Evolutionary conservation across 2,888 invertebrate genomes (phyloP).

Genomic region (Cheilosia vulpina): DNA sequence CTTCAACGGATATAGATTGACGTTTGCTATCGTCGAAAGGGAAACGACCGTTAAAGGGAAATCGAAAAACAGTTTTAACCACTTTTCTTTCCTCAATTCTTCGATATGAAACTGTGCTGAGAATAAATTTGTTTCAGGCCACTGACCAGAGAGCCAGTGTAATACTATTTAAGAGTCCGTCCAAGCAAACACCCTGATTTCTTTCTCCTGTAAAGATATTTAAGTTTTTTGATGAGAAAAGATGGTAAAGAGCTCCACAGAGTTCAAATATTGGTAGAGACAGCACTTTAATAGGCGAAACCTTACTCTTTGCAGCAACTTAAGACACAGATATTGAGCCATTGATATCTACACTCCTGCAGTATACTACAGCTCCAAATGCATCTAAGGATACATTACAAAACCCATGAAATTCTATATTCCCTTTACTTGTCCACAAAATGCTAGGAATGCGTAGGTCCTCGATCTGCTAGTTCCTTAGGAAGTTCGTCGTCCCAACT

Average conservation of each 20-base stretch:
- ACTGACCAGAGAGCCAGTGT: conserved; percentile 1
- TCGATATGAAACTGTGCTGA: too few species aligned
- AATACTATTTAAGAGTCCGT: background rate
- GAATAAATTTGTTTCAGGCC: background rate
- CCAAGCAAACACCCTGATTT: too few species aligned
- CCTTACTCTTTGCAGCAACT: conserved; percentile 5
- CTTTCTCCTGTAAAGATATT: too few species aligned
- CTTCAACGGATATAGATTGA: background rate
- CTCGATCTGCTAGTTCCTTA: conserved; percentile 6
- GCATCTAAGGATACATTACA: conserved; percentile 16
- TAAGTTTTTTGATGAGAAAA: too few species aligned
- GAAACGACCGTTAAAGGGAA: background rate
- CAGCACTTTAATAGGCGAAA: conserved; percentile 3
- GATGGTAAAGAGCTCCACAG: background rate
- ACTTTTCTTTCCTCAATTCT: too few species aligned
- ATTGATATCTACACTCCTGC: background rate
- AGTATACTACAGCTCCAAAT: background rate
- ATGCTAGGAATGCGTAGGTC: conserved; percentile 8
- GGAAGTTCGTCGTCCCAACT: conserved; percentile 60
- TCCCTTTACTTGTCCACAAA: background rate
- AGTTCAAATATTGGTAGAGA: conserved; percentile 16
- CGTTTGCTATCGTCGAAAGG: background rate
- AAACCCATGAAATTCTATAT: conserved; percentile 3
- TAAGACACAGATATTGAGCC: background rate
- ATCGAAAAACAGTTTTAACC: background rate